Base-by-base conservation (phyloP, 53 echinoderm and acorn worm species). In the Arbacia lixula region DNA sequence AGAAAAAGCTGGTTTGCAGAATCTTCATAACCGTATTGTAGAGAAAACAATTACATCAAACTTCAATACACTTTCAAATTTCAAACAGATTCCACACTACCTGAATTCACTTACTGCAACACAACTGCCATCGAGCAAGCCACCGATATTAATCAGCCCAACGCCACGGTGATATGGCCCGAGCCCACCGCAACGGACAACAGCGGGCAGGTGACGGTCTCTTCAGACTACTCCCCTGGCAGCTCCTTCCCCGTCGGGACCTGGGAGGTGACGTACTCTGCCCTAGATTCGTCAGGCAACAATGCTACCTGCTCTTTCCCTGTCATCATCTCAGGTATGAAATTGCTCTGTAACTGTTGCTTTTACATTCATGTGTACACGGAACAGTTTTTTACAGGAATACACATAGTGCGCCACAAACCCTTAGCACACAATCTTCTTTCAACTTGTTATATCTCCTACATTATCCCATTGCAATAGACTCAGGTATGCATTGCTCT, bases 231-330 rank as follows among this genome's bases (percentile, higher is more conserved):
- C 40, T 21, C 46, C 17, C 86, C 86, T 2, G 82, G 41, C n/a
- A 66, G 71, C 41, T 49, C 43, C 1, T 55, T 89, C 68, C 91
- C 91, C 1, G 52, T 91, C 33, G 91, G 87, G 22, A 63, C 20
- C 14, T 76, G 66, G 4, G 35, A 28, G 2, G 91, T 91, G 11
- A 36, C 27, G 41, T 89, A 89, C 52, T 11, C n/a, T 4, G 89
- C 85, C 34, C 66, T 60, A 11, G 89, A 89, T 63, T 34, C 51
- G 1, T 78, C 60, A 6, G 85, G 89, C 36, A 89, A 89, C 30
- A 85, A 68, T 34, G 85, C 85, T 10, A 89, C 85, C 2, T 89
- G 89, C 40, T 31, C 30, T 54, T 89, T 89, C 42, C 40, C 46
- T 69, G 89, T 89, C 6, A 26, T 52, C 19, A 11, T 89, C 36